Conservation (phyloP, 2,113 vertebrate genomes). For the Anas platyrhynchos region DNA sequence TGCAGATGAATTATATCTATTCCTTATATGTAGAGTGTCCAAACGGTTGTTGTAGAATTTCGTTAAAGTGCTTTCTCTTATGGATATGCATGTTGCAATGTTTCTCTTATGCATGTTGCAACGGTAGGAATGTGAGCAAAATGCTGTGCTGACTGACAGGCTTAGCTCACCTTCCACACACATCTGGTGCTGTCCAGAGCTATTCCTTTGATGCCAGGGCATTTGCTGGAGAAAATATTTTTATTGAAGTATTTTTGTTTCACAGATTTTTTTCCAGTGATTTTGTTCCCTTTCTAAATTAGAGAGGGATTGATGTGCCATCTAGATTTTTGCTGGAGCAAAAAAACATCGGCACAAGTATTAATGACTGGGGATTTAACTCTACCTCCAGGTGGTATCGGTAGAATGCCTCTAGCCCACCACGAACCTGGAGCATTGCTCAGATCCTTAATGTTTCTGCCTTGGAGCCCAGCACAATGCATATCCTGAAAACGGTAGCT, state of each 20-base stretch:
- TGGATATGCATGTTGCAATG: background rate
- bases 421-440: background rate
- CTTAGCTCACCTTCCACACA: background rate
- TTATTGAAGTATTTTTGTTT: background rate
- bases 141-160: background rate
- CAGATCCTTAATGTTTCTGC: background rate
- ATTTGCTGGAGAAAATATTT: background rate
- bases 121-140: background rate
- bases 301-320: background rate
- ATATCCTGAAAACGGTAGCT: background rate
- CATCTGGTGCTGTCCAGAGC: background rate
- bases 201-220: background rate
- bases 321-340: background rate
- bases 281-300: background rate
- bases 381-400: background rate
- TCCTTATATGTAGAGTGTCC: background rate
- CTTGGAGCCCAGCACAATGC: background rate
- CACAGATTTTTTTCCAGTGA: background rate
- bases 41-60: background rate
- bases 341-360: background rate
- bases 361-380: too few relatives aligned
- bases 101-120: background rate
- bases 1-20: background rate
- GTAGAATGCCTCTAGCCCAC: background rate
- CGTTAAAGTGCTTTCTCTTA: background rate